Base-by-base conservation (phyloP, 2,888 invertebrate species). In the Hirtodrosophila cameraria region DNA sequence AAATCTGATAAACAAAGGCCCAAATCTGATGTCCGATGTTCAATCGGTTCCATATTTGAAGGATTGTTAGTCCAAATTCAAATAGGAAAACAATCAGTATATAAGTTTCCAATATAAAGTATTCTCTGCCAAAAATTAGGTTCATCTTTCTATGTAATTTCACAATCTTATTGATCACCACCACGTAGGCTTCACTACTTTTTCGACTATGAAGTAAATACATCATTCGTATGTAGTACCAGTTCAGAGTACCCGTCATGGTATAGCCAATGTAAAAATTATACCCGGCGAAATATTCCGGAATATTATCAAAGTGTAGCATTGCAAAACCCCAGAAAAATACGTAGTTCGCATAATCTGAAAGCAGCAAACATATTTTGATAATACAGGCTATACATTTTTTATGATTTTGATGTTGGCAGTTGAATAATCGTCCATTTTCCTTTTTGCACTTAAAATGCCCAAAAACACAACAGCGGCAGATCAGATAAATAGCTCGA, bases 401-500 rank as follows among this genome's bases (percentile, higher is more conserved):
- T 7, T 8, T 28, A 8, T 0, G 1, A 1, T 1, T 0, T 4
- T 0, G 0, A 38, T 49, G 18, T 1, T 7, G 1, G 16, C 30
- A 38, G 7, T 8, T 15, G 8, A 13, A 20, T n/a, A 49, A 12
- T 13, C n/a, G 27, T 18, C 36, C 12, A 1, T 36, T 7, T 2
- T 48, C 36, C 12, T 23, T 9, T 2, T 38, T 38, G 12, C 28
- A 38, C 16, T n/a, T 12, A n/a, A 48, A 48, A 18, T 36, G 28
- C 1, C 48, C 48, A 18, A 38, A 48, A n/a, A 12, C 36, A 28
- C 18, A 36, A 9, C 3, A 9, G 3, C 27, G 36, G 6, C 28
- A 48, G 8, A 38, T 20, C 9, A 18, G 4, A 12, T 48, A 48
- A 9, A 49, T 12, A 7, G 20, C 5, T 1, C 28, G 8, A 38